A percentile compares a stretch with the other conserved stretches of the same genome.
These are phyloP conservation scores for Drosophila chauvacae DNA, from an alignment of 1,140 invertebrate genomes.

Conservation along the genomic window DNA sequence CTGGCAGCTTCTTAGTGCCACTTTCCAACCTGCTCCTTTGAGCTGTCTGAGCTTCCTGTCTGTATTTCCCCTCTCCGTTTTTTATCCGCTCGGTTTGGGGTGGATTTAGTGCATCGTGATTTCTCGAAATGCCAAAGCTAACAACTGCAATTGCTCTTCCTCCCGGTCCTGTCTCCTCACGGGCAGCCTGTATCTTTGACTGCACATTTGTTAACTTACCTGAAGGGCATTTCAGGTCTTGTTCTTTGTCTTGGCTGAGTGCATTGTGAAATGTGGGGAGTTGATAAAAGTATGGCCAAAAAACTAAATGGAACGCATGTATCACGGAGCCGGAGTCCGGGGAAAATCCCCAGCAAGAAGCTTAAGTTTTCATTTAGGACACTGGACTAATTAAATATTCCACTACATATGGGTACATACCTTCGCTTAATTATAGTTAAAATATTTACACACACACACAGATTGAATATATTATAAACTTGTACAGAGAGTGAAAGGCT, in stretches of 20 bases:
- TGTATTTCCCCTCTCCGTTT: constrained; percentile 4
- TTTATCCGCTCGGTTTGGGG: constrained; percentile 39
- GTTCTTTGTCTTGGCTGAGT: constrained; percentile 53
- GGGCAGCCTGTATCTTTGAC: constrained; percentile 75
- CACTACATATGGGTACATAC: constrained; percentile 52
- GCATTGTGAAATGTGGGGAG: constrained; percentile 47
- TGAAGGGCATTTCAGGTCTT: constrained; percentile 76
- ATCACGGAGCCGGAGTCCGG: constrained; percentile 1
- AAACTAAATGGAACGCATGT: constrained; percentile 24
- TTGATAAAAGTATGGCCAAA: constrained; percentile 32
- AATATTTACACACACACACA: constrained; percentile 50
- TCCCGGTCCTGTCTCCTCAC: constrained; percentile 37
- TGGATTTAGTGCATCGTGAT: constrained; percentile 76
- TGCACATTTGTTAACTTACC: constrained; percentile 83
- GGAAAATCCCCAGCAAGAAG: not conserved
- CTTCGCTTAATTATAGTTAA: constrained; percentile 35
- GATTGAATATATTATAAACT: constrained; percentile 34
- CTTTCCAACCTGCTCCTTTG: constrained; percentile 56
- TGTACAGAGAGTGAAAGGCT: constrained; percentile 33
- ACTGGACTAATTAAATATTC: constrained; percentile 30
- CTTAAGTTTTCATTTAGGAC: constrained; percentile 5
- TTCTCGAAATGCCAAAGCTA: constrained; percentile 74
- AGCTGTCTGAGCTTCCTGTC: constrained; percentile 52
- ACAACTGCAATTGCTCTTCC: constrained; percentile 72
- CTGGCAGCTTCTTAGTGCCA: constrained; percentile 64